Conservation (phyloP, 2,888 invertebrate genomes). For the Epsilonema sp. region DNA sequence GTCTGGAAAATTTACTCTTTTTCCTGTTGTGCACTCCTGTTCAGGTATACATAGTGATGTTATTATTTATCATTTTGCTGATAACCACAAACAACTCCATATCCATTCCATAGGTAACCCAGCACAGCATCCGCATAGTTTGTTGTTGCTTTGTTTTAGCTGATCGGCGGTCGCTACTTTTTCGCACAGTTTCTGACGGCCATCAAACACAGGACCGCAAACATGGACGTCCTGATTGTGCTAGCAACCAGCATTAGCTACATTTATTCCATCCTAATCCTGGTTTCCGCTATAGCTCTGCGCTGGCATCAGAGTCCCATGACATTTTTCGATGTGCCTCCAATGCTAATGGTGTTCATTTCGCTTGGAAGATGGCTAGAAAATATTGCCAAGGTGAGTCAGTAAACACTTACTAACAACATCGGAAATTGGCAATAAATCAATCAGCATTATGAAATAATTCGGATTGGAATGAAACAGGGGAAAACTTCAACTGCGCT, state of each 20-base stretch:
- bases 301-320: constrained; percentile 61
- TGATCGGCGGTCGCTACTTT: constrained; percentile 87
- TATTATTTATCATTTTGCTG: no score
- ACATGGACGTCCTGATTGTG: constrained; percentile 96
- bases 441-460: no score
- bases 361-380: constrained; percentile 91
- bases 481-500: constrained; percentile 96
- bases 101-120: no score
- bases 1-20: constrained; percentile 77
- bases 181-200: constrained; percentile 83
- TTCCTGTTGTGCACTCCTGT: constrained; percentile 85
- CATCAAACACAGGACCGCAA: constrained; percentile 67
- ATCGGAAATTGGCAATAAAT: background rate
- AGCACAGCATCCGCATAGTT: no score
- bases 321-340: constrained; percentile 97
- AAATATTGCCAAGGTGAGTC: constrained; percentile 81
- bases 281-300: constrained; percentile 57
- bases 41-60: constrained; percentile 49
- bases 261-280: constrained; percentile 60
- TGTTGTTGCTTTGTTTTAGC: constrained; percentile 42
- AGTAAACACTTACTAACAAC: constrained; percentile 2
- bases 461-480: constrained; percentile 32
- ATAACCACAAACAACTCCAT: no score
- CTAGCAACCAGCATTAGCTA: constrained; percentile 92
- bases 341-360: constrained; percentile 92